Evolutionary conservation across 2,113 vertebrate species (phyloP).

Genomic region (Cyanistes caeruleus): DNA sequence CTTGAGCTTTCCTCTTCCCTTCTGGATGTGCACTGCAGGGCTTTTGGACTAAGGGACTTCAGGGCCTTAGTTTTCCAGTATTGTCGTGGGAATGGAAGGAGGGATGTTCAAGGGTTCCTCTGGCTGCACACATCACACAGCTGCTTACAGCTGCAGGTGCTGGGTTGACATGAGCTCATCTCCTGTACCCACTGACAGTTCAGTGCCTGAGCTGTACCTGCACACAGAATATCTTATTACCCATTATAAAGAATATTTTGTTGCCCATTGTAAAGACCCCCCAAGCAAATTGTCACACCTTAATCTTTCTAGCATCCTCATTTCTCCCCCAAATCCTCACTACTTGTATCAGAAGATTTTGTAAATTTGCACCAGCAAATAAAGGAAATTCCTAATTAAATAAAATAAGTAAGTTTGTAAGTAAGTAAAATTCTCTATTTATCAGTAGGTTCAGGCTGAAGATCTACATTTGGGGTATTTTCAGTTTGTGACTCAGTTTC

Average conservation of each 20-base stretch:
- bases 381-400: neutral
- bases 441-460: neutral
- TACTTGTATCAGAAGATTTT: neutral
- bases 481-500: neutral
- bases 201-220: neutral
- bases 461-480: neutral
- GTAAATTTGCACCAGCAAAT: neutral
- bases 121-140: neutral
- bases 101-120: neutral
- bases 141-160: neutral
- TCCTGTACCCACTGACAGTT: neutral
- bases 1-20: neutral
- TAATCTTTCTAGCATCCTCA: neutral
- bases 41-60: neutral
- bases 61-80: neutral
- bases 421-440: neutral
- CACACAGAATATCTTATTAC: neutral
- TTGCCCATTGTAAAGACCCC: neutral
- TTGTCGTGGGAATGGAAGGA: neutral
- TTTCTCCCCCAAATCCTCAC: neutral
- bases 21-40: too few species aligned
- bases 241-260: neutral
- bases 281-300: neutral
- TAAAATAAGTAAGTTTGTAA: neutral
- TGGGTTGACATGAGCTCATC: neutral